phyloP scores from a whole-genome alignment of 2,113 vertebrate genomes.

The Triplophysa siluroides region DNA sequence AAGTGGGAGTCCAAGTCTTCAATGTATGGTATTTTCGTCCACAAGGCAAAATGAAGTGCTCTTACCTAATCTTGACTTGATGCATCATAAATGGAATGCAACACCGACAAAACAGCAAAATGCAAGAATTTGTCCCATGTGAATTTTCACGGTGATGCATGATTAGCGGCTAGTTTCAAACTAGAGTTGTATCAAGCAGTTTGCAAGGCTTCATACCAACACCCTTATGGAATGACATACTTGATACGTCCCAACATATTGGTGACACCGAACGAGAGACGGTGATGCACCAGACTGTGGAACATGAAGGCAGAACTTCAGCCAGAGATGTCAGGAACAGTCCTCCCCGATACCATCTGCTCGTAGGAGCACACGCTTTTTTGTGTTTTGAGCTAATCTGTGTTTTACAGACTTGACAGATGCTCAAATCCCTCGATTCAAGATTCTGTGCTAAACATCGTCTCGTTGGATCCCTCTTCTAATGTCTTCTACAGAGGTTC shows the following conservation, averaged over 20 bases:
- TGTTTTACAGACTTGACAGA: slow-evolving; percentile 46
- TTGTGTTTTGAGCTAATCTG: slow-evolving; percentile 38
- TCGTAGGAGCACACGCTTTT: slow-evolving; percentile 11
- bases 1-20: no score
- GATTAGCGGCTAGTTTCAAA: no score
- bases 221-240: no score
- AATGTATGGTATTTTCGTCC: no score
- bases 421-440: slow-evolving; percentile 32
- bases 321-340: background rate
- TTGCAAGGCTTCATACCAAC: no score
- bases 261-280: background rate
- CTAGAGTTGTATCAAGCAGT: no score
- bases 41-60: no score
- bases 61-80: no score
- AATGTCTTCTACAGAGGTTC: slow-evolving; percentile 71
- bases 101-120: no score
- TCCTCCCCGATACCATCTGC: slow-evolving; percentile 22
- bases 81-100: no score
- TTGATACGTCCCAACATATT: background rate
- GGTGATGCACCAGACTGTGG: background rate
- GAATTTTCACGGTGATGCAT: background rate
- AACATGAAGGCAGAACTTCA: background rate
- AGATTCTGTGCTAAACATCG: slow-evolving; percentile 5
- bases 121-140: no score
- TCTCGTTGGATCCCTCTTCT: slow-evolving; percentile 57